Base-by-base conservation (phyloP, 2,113 vertebrate genomes). In the Bufo gargarizans region DNA sequence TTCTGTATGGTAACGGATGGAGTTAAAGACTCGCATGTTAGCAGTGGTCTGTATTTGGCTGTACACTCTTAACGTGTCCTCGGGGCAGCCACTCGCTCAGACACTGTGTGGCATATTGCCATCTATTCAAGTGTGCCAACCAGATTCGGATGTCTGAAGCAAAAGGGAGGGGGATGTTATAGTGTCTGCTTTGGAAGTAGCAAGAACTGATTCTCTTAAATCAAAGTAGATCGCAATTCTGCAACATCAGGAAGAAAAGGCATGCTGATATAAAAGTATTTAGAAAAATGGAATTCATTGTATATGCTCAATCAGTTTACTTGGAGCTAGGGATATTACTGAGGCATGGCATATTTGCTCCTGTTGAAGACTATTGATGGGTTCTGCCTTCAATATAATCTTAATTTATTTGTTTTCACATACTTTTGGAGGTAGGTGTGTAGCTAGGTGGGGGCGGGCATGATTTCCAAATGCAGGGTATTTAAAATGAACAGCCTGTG, bases 121-220 rank as follows among this genome's bases (percentile, higher is more conserved):
- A 87, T 87, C 86, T 43, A 71, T 87, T 87, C 22, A 87, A 79
- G 53, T 58, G 33, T 87, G 86, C 86, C 86, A 81, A 80, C 78
- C 50, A 58, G 50, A 71, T 72, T 61, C 63, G 53, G 78, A 82
- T 65, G 78, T 74, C 69, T 59, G 84, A 85, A 50, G 43, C 84
- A 20, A 49, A 61, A 61, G 14, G 33, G 78, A 59, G 78, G 9
- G 77, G 77, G 77, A 4, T 76, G 8, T 8, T 61, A 17, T 45
- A 33, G 43, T 19, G 78, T 61, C 47, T 16, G 3, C 78, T 78
- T 56, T 81, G 13, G 14, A 59, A 81, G 22, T 61, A 80, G 50
- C 72, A 19, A 50, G 8, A 49, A 50, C 16, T 33, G 56, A 78
- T 55, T 78, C n/a, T n/a, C 10, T 55, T 1, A 79, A 58, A 33